A percentile compares a stretch with the other conserved stretches of the same genome.
Evolutionary conservation across 2,113 vertebrate genomes (phyloP).

Genomic region (Echinops telfairi): DNA sequence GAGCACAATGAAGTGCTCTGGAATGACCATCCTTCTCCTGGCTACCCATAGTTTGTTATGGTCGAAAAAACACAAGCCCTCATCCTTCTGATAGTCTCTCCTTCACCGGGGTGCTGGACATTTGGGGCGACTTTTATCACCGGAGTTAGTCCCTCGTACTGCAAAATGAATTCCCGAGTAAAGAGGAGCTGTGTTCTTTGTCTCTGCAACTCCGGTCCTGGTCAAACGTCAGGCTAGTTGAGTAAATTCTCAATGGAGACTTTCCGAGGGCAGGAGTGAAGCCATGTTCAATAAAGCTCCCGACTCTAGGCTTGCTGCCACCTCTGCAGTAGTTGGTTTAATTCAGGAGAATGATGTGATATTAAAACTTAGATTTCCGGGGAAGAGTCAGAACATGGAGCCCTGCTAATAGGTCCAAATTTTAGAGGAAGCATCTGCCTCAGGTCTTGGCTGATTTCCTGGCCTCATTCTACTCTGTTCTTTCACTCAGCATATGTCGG

Average conservation of each 20-base stretch:
- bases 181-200: conserved; percentile 11
- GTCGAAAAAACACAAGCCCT: not conserved
- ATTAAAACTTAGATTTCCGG: conserved; percentile 59
- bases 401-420: conserved; percentile 62
- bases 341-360: conserved; percentile 37
- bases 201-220: not conserved
- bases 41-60: no score
- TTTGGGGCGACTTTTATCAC: not conserved
- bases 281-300: not conserved
- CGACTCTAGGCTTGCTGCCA: not conserved
- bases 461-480: conserved; percentile 70
- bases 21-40: not conserved
- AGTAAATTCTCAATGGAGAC: conserved; percentile 1
- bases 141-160: not conserved
- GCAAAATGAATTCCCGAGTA: not conserved
- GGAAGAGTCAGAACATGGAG: conserved; percentile 64
- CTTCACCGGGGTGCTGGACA: not conserved
- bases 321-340: conserved; percentile 15
- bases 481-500: conserved; percentile 69
- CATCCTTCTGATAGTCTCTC: not conserved
- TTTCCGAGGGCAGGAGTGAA: conserved; percentile 21
- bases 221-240: not conserved
- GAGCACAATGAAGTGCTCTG: not conserved
- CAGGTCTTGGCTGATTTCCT: conserved; percentile 72
- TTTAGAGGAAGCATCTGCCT: conserved; percentile 65